Conservation (phyloP, 2,113 vertebrate species). For the Lophochroa leadbeateri region DNA sequence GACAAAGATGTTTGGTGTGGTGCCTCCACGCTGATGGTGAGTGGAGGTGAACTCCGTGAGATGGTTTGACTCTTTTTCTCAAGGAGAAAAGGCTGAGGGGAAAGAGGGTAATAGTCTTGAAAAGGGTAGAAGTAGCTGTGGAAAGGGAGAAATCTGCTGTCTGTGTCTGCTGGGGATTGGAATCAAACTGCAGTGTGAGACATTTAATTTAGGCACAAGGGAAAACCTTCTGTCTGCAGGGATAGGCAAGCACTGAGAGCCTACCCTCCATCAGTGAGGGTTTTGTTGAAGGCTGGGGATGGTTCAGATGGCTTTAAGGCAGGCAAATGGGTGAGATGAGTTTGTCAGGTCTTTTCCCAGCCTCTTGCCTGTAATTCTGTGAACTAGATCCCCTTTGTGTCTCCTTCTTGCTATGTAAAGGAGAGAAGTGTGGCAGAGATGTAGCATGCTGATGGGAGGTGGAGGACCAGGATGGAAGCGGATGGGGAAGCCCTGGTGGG, state of each 20-base stretch:
- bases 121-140: not conserved
- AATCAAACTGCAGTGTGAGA: not conserved
- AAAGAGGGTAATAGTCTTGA: not conserved
- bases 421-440: not conserved
- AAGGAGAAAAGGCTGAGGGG: not conserved
- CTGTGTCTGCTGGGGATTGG: not conserved
- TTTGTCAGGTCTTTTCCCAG: not conserved
- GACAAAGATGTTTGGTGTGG: not conserved
- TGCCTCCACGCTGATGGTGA: not conserved
- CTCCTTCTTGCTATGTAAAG: not conserved
- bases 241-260: not conserved
- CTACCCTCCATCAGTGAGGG: not conserved
- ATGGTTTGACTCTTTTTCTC: not conserved
- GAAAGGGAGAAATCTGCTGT: conserved; percentile 16
- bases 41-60: not conserved
- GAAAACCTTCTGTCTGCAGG: not conserved
- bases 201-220: not conserved
- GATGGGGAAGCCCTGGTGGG: not conserved
- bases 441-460: not conserved
- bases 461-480: not conserved
- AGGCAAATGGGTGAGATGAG: not conserved
- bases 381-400: not conserved
- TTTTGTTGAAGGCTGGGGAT: not conserved
- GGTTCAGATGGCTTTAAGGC: not conserved
- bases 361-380: not conserved